Percentiles rank a stretch among this genome's conserved stretches.
These are phyloP conservation scores for Tachina fera DNA, from an alignment of 2,888 invertebrate species.

Conservation along the genomic window DNA sequence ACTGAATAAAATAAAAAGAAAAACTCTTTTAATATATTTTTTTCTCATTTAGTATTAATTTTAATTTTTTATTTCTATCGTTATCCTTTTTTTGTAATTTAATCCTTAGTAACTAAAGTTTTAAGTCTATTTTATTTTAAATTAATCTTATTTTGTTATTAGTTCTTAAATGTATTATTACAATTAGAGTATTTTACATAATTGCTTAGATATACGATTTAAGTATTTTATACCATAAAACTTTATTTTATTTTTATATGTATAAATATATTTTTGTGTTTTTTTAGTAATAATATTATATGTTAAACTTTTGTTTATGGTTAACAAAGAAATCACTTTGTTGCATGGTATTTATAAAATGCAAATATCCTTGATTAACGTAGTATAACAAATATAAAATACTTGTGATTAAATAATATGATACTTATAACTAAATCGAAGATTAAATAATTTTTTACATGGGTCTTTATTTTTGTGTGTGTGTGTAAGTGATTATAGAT, in stretches of 20 bases:
- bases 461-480: constrained; percentile 1
- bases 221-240: constrained; percentile 50
- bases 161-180: constrained; percentile 45
- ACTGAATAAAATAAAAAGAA: neutral
- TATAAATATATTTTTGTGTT: neutral
- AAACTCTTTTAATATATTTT: neutral
- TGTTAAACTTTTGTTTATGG: constrained; percentile 52
- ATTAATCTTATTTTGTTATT: constrained; percentile 52
- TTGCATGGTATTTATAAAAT: constrained; percentile 51
- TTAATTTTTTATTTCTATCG: constrained; percentile 63
- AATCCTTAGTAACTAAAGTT: constrained; percentile 69
- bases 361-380: constrained; percentile 17
- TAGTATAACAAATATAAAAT: constrained; percentile 58
- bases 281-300: constrained; percentile 22
- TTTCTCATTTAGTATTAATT: constrained; percentile 66
- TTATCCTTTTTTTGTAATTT: constrained; percentile 70
- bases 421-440: constrained; percentile 29
- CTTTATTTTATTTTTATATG: constrained; percentile 45
- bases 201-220: constrained; percentile 55
- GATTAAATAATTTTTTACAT: constrained; percentile 51
- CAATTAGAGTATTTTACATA: constrained; percentile 64
- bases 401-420: constrained; percentile 37
- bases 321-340: constrained; percentile 57
- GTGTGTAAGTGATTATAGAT: constrained; percentile 23
- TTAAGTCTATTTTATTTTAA: constrained; percentile 57